Conservation (phyloP, 2,888 invertebrate species). For the Aleiodes leptofemur region DNA sequence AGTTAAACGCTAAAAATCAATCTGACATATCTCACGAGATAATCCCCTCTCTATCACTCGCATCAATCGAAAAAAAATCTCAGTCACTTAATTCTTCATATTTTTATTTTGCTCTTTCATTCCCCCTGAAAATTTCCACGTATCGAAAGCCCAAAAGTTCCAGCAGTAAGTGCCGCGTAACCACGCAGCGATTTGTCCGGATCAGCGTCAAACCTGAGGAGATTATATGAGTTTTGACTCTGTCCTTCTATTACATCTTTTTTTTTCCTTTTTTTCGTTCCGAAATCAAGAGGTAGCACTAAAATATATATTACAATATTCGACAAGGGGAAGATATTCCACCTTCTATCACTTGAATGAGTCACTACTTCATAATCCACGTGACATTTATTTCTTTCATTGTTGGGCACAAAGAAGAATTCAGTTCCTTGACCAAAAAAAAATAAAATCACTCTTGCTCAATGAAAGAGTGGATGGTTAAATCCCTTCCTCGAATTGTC, state of each 20-base stretch:
- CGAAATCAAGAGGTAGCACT: slow-evolving; percentile 31
- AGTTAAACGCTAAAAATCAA: neutral
- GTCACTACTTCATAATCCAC: slow-evolving; percentile 16
- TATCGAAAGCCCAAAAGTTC: slow-evolving; percentile 34
- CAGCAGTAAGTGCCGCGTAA: slow-evolving; percentile 71
- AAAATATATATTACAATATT: slow-evolving; percentile 44
- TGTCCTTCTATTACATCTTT: slow-evolving; percentile 29
- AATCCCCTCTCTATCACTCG: slow-evolving; percentile 12
- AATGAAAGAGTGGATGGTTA: neutral
- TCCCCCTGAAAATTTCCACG: neutral
- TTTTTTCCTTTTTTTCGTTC: slow-evolving; percentile 4
- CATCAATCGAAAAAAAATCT: slow-evolving; percentile 31
- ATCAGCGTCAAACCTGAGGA: slow-evolving; percentile 80
- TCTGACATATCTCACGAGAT: slow-evolving; percentile 16
- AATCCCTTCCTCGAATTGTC: slow-evolving; percentile 28
- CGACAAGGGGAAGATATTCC: slow-evolving; percentile 22
- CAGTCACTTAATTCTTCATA: slow-evolving; percentile 33
- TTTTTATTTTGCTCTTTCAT: slow-evolving; percentile 5
- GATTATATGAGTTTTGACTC: slow-evolving; percentile 74
- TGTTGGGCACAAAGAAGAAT: neutral
- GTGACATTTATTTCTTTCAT: slow-evolving; percentile 2
- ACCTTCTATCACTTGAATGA: slow-evolving; percentile 40
- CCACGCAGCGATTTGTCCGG: slow-evolving; percentile 78
- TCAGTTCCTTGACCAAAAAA: neutral
- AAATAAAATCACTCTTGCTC: slow-evolving; percentile 8